Evolutionary conservation across 2,888 invertebrate species (phyloP).

Genomic region (Mimumesa dahlbomi): DNA sequence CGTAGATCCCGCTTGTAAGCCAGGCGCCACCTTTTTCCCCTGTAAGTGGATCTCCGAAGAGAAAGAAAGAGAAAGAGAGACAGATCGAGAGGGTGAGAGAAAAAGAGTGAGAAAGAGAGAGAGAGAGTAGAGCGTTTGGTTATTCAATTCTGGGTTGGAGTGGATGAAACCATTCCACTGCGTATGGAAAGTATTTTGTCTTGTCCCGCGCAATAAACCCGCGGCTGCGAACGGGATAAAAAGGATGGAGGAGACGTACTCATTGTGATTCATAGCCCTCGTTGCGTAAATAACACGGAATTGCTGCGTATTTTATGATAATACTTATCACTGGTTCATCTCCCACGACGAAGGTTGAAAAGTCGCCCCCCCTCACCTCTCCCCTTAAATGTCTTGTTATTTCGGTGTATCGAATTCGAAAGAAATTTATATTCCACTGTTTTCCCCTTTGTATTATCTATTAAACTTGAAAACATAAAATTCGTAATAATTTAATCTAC

Average conservation of each 20-base stretch:
- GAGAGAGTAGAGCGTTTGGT: constrained; percentile 8
- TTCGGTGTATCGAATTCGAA: no score
- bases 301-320: constrained; percentile 12
- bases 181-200: constrained; percentile 34
- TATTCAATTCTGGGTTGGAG: constrained; percentile 31
- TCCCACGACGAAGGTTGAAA: not conserved
- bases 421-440: no score
- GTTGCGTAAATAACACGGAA: not conserved
- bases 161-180: constrained; percentile 31
- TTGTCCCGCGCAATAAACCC: constrained; percentile 10
- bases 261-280: not conserved
- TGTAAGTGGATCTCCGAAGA: not conserved
- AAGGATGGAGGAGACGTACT: constrained; percentile 6
- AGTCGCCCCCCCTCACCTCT: no score
- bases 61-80: not conserved
- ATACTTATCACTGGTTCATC: constrained; percentile 25
- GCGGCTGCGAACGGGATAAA: constrained; percentile 6
- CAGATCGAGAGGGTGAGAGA: no score
- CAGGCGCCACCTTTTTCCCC: constrained; percentile 18
- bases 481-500: no score
- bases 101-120: no score
- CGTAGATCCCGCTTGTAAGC: no score
- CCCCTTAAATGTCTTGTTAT: no score
- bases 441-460: no score
- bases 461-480: no score